Percentiles rank a stretch among this genome's conserved stretches.
Evolutionary conservation across 2,113 vertebrate genomes (phyloP).

Genomic region (Plecturocebus donacophilus): DNA sequence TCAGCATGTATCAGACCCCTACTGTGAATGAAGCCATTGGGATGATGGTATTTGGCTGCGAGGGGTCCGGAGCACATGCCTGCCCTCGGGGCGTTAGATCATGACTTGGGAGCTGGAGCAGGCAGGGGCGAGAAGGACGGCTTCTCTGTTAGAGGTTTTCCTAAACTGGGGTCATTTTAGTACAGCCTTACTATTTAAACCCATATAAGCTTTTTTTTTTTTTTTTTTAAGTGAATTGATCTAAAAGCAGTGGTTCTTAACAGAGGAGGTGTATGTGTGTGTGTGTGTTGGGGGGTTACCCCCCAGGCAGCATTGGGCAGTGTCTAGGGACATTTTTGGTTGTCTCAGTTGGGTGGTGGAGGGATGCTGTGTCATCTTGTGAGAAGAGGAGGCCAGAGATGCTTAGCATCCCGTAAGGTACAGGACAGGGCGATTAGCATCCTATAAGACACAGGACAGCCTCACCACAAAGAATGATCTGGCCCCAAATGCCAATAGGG

Average conservation of each 20-base stretch:
- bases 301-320: too few species aligned
- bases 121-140: accelerated
- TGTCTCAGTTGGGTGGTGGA: accelerated
- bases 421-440: background rate
- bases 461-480: accelerated
- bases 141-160: background rate
- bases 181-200: background rate
- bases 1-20: too few species aligned
- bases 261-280: background rate
- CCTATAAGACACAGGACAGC: accelerated
- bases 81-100: background rate
- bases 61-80: background rate
- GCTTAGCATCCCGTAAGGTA: too few species aligned
- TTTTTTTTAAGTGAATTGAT: background rate
- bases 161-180: background rate
- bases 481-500: accelerated
- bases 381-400: background rate
- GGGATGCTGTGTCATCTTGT: background rate
- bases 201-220: background rate
- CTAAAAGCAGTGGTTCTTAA: background rate
- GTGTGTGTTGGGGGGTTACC: too few species aligned
- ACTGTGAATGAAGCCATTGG: accelerated
- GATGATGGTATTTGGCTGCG: accelerated
- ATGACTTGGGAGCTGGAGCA: background rate
- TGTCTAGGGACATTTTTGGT: background rate